phyloP scores from a whole-genome alignment of 2,797 vertebrate species.

The Alcedo quadribrachys region DNA sequence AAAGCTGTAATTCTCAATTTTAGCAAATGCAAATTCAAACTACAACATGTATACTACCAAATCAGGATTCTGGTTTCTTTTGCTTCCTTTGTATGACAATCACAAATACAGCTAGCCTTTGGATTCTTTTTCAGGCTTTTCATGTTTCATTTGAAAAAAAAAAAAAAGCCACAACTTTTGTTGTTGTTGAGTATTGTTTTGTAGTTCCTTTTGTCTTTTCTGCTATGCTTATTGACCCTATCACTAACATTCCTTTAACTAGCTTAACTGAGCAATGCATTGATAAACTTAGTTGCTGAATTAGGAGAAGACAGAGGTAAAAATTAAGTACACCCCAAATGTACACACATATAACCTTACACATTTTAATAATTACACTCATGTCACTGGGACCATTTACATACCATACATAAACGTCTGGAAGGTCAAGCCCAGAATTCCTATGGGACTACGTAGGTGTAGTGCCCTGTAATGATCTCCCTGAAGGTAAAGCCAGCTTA shows the following conservation, averaged over 20 bases:
- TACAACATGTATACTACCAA: neutral
- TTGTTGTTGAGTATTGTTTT: neutral
- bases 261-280: neutral
- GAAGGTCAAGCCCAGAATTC: neutral
- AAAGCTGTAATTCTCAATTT: conserved; percentile 32
- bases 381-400: neutral
- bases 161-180: too few species aligned
- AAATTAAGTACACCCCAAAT: neutral
- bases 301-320: neutral
- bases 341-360: neutral
- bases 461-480: neutral
- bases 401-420: neutral
- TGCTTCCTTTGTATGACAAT: conserved; percentile 20
- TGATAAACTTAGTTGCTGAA: neutral
- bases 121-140: neutral
- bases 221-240: conserved; percentile 2
- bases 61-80: conserved; percentile 3
- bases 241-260: conserved; percentile 22
- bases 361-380: neutral
- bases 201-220: conserved; percentile 15
- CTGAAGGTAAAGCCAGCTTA: neutral
- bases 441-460: neutral
- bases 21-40: neutral
- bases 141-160: neutral
- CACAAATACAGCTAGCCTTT: neutral